These are phyloP conservation scores for Cephus nigrinus DNA, from an alignment of 2,888 invertebrate species.

Conservation along the genomic window DNA sequence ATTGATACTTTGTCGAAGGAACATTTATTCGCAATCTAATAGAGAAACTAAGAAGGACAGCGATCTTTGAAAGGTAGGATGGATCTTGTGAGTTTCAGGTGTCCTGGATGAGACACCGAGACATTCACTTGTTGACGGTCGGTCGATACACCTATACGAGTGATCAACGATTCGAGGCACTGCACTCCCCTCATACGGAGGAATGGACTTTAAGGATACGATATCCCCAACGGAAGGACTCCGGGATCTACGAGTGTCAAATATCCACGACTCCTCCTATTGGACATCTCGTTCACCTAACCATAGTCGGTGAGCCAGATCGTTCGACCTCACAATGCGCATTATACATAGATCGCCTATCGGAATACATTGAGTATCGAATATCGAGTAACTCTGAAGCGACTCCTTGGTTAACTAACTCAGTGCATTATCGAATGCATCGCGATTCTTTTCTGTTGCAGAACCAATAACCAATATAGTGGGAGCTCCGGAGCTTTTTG, in stretches of 20 bases:
- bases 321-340: too few relatives aligned
- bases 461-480: slow-evolving; percentile 86
- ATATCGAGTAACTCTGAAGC: too few relatives aligned
- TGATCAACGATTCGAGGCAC: slow-evolving; percentile 87
- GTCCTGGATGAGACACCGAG: slow-evolving; percentile 82
- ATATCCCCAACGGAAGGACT: slow-evolving; percentile 79
- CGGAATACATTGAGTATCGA: too few relatives aligned
- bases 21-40: too few relatives aligned
- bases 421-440: background rate
- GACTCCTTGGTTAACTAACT: too few relatives aligned
- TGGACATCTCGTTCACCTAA: slow-evolving; percentile 83
- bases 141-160: slow-evolving; percentile 83
- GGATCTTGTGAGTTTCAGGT: slow-evolving; percentile 67
- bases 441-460: slow-evolving; percentile 60
- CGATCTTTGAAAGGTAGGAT: too few relatives aligned
- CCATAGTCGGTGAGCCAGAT: slow-evolving; percentile 80
- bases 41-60: too few relatives aligned
- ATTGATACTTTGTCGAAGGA: too few relatives aligned
- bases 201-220: slow-evolving; percentile 86
- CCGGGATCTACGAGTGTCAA: slow-evolving; percentile 89
- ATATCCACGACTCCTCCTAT: slow-evolving; percentile 91
- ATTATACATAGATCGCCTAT: too few relatives aligned
- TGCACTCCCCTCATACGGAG: slow-evolving; percentile 87
- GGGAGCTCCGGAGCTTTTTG: slow-evolving; percentile 85
- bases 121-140: slow-evolving; percentile 80